A percentile compares a stretch with the other conserved stretches of the same genome.
Evolutionary conservation across 2,888 invertebrate species (phyloP).

Genomic region (Myopa tessellatipennis): DNA sequence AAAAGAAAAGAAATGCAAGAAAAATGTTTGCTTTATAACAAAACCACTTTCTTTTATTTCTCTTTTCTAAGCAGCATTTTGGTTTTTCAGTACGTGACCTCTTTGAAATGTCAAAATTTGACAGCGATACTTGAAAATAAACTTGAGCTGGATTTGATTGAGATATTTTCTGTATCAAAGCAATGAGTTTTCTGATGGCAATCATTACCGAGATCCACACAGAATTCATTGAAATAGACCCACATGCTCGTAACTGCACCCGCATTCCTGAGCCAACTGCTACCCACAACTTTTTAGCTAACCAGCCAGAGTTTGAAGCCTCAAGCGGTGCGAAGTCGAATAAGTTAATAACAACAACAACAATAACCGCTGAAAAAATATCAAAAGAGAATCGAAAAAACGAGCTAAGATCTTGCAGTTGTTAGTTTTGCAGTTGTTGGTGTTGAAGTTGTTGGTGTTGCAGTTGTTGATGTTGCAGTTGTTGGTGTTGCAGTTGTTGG

Average conservation of each 20-base stretch:
- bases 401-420: neutral
- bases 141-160: neutral
- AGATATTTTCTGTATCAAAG: neutral
- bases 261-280: neutral
- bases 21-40: neutral
- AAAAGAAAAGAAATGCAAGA: too few species aligned
- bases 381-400: neutral
- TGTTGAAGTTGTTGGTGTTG: too few species aligned
- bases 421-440: neutral
- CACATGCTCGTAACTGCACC: neutral
- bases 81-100: neutral
- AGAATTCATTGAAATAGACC: neutral
- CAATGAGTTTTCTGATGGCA: neutral
- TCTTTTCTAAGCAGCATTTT: neutral
- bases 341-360: neutral
- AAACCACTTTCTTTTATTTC: neutral
- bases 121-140: neutral
- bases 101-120: constrained; percentile 7
- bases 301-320: neutral
- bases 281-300: neutral
- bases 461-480: too few species aligned
- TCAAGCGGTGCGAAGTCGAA: neutral
- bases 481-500: too few species aligned
- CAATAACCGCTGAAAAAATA: neutral
- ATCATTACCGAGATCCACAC: too few species aligned